These are phyloP conservation scores for Geophilus truncorum DNA, from an alignment of 2,888 invertebrate species.

Conservation along the genomic window DNA sequence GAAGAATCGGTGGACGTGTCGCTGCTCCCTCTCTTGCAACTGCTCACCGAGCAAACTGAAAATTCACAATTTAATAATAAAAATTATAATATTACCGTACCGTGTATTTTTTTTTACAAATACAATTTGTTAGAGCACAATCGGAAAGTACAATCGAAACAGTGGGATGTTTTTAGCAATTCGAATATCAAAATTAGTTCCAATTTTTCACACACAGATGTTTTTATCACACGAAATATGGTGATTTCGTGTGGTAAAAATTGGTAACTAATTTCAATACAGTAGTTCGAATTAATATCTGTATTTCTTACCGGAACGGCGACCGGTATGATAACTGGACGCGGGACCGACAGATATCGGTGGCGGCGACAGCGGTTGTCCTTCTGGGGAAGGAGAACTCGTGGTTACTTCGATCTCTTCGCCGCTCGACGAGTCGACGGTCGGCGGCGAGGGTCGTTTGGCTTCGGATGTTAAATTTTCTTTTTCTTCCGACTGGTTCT, in stretches of 20 bases:
- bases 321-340: neutral
- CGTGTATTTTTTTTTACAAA: too few species aligned
- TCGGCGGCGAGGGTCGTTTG: neutral
- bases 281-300: too few species aligned
- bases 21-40: conserved; percentile 39
- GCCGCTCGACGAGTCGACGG: neutral
- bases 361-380: neutral
- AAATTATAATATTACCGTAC: too few species aligned
- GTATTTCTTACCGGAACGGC: neutral
- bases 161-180: too few species aligned
- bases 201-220: too few species aligned
- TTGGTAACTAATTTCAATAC: too few species aligned
- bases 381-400: neutral
- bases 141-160: too few species aligned
- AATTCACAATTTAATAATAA: too few species aligned
- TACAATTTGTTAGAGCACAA: too few species aligned
- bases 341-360: neutral
- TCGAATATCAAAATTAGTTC: too few species aligned
- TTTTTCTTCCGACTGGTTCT: neutral
- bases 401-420: neutral
- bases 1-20: conserved; percentile 39
- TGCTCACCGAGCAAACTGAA: neutral
- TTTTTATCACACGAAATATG: too few species aligned
- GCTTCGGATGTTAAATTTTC: neutral
- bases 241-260: too few species aligned